Percentiles rank a stretch among this genome's conserved stretches.
phyloP scores from a whole-genome alignment of 2,797 vertebrate species.

The Platalea minor region DNA sequence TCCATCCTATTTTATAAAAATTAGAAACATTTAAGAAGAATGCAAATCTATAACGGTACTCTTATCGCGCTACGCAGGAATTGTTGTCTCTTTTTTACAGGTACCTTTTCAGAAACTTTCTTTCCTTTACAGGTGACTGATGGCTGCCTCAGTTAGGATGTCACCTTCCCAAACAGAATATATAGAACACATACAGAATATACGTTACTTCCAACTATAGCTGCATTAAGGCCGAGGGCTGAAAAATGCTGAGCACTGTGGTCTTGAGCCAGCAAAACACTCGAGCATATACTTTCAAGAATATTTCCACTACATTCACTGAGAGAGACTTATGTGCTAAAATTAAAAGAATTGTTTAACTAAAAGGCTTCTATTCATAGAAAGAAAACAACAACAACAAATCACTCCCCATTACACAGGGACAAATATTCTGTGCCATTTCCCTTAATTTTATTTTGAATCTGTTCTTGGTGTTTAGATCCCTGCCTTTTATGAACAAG shows the following conservation, averaged over 20 bases:
- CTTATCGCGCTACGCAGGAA: fast-evolving
- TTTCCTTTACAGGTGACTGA: neutral
- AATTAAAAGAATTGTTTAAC: neutral
- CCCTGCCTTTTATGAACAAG: neutral
- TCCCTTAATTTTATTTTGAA: neutral
- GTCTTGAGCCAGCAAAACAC: neutral
- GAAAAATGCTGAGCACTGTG: neutral
- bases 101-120: neutral
- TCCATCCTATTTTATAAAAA: neutral
- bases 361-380: neutral
- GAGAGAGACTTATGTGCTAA: neutral
- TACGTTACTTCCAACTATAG: neutral
- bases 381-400: neutral
- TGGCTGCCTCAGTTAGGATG: neutral
- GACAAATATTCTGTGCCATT: neutral
- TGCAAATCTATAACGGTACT: neutral
- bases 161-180: neutral
- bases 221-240: neutral
- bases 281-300: neutral
- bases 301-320: neutral
- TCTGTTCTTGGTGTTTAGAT: neutral
- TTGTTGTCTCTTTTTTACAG: neutral
- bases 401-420: neutral
- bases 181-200: fast-evolving
- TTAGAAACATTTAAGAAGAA: neutral